phyloP scores from a whole-genome alignment of 2,113 vertebrate species.

The Eudyptes chrysolophus region DNA sequence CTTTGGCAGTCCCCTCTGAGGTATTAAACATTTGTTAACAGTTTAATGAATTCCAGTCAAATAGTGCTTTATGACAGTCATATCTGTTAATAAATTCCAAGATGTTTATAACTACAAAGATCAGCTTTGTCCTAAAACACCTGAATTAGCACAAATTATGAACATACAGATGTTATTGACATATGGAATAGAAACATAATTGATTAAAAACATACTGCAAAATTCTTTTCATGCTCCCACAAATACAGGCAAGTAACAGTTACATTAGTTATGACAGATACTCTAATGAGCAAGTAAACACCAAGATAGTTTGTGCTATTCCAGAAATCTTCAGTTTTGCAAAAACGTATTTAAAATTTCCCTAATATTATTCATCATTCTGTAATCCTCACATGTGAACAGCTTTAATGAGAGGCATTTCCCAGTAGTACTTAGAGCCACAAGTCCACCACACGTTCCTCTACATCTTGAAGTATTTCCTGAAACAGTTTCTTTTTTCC shows the following conservation, averaged over 20 bases:
- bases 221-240: neutral
- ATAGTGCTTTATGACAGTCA: neutral
- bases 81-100: neutral
- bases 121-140: neutral
- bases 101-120: neutral
- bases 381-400: neutral
- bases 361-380: neutral
- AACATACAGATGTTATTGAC: neutral
- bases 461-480: neutral
- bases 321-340: neutral
- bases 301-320: neutral
- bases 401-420: neutral
- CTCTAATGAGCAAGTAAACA: neutral
- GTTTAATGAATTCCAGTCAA: conserved; percentile 11
- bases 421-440: neutral
- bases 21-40: neutral
- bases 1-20: neutral
- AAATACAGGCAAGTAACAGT: neutral
- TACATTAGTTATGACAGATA: neutral
- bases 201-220: neutral
- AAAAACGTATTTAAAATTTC: neutral
- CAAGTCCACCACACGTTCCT: rapidly evolving
- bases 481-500: neutral
- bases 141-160: neutral
- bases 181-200: neutral